Evolutionary conservation across 2,888 invertebrate species (phyloP).

Genomic region (Melinaea menophilus): DNA sequence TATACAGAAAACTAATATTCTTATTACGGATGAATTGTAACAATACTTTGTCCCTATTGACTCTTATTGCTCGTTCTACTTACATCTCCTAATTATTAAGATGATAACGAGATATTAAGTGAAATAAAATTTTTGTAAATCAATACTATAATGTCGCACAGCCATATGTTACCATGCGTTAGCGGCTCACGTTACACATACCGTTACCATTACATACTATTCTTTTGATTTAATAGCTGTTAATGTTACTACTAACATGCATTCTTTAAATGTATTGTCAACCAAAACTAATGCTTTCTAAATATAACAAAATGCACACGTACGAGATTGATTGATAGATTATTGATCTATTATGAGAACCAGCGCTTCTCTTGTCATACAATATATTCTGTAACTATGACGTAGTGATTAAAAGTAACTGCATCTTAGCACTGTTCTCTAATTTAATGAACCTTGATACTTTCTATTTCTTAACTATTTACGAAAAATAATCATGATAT

Average conservation of each 20-base stretch:
- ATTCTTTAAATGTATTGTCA: conserved; percentile 19
- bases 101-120: conserved; percentile 21
- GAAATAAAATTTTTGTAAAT: conserved; percentile 52
- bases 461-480: conserved; percentile 9
- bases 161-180: conserved; percentile 71
- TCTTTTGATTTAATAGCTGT: conserved; percentile 30
- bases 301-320: conserved; percentile 5
- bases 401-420: conserved; percentile 19
- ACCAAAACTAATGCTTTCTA: not conserved
- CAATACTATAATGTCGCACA: conserved; percentile 49
- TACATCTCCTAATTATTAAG: not conserved
- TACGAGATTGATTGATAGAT: conserved; percentile 15
- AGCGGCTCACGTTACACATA: conserved; percentile 56
- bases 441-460: conserved; percentile 18
- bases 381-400: conserved; percentile 12
- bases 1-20: conserved; percentile 14
- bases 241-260: conserved; percentile 11
- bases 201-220: conserved; percentile 56
- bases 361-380: conserved; percentile 16
- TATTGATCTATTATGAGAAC: conserved; percentile 21
- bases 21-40: conserved; percentile 1
- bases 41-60: not conserved
- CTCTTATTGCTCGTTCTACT: not conserved
- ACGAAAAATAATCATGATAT: no score
- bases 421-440: conserved; percentile 11